These are phyloP conservation scores for Ceratotherium simum DNA, from an alignment of 2,113 vertebrate genomes.

Conservation along the genomic window DNA sequence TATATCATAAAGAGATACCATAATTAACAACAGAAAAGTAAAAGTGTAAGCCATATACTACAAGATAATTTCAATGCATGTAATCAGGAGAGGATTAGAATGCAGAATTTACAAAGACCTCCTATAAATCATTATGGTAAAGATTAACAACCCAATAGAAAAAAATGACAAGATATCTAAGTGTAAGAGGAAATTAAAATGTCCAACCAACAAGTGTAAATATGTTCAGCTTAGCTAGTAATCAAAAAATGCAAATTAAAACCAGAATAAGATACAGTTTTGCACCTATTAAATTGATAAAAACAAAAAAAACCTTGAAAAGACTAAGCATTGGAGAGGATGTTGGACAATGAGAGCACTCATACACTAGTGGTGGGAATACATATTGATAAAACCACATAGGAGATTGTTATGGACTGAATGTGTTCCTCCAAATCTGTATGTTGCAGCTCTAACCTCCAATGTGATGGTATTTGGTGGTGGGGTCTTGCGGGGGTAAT, in stretches of 20 bases:
- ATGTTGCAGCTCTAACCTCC: not conserved
- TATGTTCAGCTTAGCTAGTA: not conserved
- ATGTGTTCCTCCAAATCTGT: not conserved
- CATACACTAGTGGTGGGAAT: not conserved
- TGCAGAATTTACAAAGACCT: not conserved
- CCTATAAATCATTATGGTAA: not conserved
- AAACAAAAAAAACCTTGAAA: not conserved
- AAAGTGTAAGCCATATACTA: not conserved
- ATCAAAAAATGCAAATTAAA: constrained; percentile 34
- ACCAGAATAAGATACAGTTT: not conserved
- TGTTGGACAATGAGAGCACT: not conserved
- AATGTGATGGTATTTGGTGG: not conserved
- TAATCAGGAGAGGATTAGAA: not conserved
- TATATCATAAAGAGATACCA: not conserved
- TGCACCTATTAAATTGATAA: not conserved
- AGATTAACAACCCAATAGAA: not conserved
- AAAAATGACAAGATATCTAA: constrained; percentile 8
- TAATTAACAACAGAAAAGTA: not conserved
- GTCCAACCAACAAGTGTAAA: not conserved
- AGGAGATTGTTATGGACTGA: not conserved
- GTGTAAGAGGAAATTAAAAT: not conserved
- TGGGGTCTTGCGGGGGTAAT: not conserved
- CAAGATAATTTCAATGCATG: not conserved
- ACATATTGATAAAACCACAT: not conserved
- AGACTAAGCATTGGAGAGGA: not conserved